Base-by-base conservation (phyloP, 2,113 vertebrate species). In the Notechis scutatus region DNA sequence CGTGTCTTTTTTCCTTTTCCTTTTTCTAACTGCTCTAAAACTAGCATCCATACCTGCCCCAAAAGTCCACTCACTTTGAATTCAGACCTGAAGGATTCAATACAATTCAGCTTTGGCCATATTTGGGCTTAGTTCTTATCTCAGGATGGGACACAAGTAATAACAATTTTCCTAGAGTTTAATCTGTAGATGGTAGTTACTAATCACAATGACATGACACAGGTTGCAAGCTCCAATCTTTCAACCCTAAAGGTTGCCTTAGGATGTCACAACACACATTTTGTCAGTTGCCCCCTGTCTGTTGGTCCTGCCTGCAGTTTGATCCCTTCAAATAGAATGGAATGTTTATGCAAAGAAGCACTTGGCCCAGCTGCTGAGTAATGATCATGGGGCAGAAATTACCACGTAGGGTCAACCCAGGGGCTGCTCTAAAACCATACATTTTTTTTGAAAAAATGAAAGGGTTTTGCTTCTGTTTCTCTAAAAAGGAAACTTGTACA, bases 401-500 rank as follows among this genome's bases (percentile, higher is more conserved):
- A 7, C 12, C 4, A n/a, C n/a, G n/a, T 34, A 18, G 14, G n/a
- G n/a, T 5, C n/a, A 74, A 81, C 6, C n/a, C 69, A 81, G 6
- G 34, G 6, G 6, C 34, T 81, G 34, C 69, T 39, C 6, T 39
- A 39, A 81, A 81, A 81, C 2, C 14, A 7, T 34, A 81, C 34
- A 3, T 61, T 56, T n/a, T 64, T 64, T 64, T 61, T 0, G 0
- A 64, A 91, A 92, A 93, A 54, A 86, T 3, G 0, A 64, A 64
- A 64, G 61, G 11, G 11, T 91, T 96, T 94, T 95, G 10, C 55
- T 24, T 89, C 91, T 50, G 52, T 18, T 92, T 91, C 59, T 14
- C 74, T 57, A 93, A 14, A 85, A 87, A 87, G 92, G 93, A 95
- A 95, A 87, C 54, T 87, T 93, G 8, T 15, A 55, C 85, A 64